Evolutionary conservation across 2,888 invertebrate genomes (phyloP), one percentile per base, ranked within the genome.

Genomic region (Limnephilus rhombicus): DNA sequence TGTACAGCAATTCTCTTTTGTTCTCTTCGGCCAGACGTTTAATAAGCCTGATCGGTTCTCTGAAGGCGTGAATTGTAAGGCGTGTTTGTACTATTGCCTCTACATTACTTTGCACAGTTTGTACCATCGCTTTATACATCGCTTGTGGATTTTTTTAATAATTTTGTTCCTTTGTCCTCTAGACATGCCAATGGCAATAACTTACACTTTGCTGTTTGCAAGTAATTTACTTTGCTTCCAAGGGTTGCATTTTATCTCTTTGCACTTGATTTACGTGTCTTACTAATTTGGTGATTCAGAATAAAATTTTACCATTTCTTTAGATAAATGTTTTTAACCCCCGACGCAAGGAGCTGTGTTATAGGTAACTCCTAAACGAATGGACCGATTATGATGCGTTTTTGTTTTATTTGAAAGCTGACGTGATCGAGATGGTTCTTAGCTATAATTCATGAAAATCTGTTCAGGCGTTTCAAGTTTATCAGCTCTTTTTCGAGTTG

Each of bases 111-210:
- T n/a, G 9, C 12, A 15, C 49, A 49, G 49, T 49, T 49, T 15
- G 11, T 1, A 53, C 18, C 53, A 53, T 53, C 53, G 53, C 18
- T 4, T 41, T 68, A n/a, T n/a, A 68, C n/a, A 68, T 0, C 24
- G 24, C 68, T 68, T 34, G 18, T 34, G 18, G 0, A n/a, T 85
- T 85, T 85, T 41, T 85, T 34, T n/a, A n/a, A 85, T 85, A 5
- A 24, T 24, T n/a, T 37, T 41, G 85, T 85, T 41, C 85, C 24
- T 85, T 85, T 41, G 85, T 45, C 85, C 85, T 85, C 85, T 41
- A 85, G 45, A 85, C 85, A 45, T 41, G 2, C 37, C 41, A 41
- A 85, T 41, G 41, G 12, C 68, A 68, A 68, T 68, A 68, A 68
- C 68, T 68, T 68, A 9, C 9, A n/a, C 68, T 85, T 37, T 41